phyloP scores from a whole-genome alignment of 1,140 invertebrate genomes.

The Scaptomyza pallida region DNA sequence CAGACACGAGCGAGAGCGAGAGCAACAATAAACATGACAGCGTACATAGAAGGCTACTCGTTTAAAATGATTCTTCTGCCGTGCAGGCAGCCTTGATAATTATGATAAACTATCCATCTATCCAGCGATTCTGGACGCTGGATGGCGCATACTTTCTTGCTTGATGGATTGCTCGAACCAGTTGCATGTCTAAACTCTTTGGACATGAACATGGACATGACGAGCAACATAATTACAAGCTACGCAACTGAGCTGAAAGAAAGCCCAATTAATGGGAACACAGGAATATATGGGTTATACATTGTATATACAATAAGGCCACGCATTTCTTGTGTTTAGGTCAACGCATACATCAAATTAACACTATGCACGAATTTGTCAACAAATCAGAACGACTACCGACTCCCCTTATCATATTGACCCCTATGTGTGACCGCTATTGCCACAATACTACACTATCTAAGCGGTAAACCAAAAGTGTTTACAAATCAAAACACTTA shows the following conservation, averaged over 20 bases:
- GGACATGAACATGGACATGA: conserved; percentile 34
- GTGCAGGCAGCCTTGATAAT: conserved; percentile 35
- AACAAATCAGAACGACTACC: background rate
- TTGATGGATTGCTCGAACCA: conserved; percentile 60
- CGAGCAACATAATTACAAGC: conserved; percentile 38
- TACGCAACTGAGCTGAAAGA: conserved; percentile 9
- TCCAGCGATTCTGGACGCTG: too few species aligned
- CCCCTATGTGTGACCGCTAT: conserved; percentile 36
- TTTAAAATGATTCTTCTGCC: conserved; percentile 4
- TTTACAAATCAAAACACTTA: conserved; percentile 39
- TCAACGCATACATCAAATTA: conserved; percentile 60
- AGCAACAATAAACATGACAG: conserved; percentile 46
- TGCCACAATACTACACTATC: background rate
- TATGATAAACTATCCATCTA: conserved; percentile 65
- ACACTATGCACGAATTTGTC: conserved; percentile 56
- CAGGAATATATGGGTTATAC: conserved; percentile 1
- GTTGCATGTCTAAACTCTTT: conserved; percentile 15
- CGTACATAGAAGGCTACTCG: conserved; percentile 33
- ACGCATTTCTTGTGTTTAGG: conserved; percentile 26
- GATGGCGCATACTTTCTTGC: conserved; percentile 17
- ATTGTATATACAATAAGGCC: conserved; percentile 24
- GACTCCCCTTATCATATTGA: conserved; percentile 39
- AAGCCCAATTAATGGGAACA: conserved; percentile 15
- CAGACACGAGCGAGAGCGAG: too few species aligned
- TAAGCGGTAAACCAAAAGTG: conserved; percentile 17